Evolutionary conservation across 2,888 invertebrate species (phyloP).

Genomic region (Helicoverpa assulta): DNA sequence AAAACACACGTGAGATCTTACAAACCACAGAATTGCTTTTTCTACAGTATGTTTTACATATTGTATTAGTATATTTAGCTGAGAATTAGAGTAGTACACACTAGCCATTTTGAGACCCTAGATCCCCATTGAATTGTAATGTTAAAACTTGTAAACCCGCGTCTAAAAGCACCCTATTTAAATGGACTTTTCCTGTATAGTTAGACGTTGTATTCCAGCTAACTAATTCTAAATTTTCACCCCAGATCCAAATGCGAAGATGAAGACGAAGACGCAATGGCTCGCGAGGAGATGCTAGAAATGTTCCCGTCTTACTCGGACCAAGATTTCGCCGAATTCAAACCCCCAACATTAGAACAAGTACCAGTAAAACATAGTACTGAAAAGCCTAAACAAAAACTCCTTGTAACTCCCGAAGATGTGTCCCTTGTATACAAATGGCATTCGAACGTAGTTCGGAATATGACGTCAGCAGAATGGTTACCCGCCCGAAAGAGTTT

Average conservation of each 20-base stretch:
- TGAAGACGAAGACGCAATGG: slow-evolving; percentile 92
- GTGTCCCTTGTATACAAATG: slow-evolving; percentile 90
- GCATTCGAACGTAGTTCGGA: slow-evolving; percentile 90
- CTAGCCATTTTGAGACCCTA: too few species aligned
- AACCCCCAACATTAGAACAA: slow-evolving; percentile 86
- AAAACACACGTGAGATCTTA: too few species aligned
- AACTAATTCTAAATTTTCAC: background rate
- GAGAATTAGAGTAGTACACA: too few species aligned
- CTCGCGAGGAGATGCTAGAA: slow-evolving; percentile 91
- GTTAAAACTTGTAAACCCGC: too few species aligned
- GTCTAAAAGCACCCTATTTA: too few species aligned
- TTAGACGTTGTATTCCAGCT: too few species aligned
- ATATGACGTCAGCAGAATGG: slow-evolving; percentile 91
- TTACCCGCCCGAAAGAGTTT: slow-evolving; percentile 85
- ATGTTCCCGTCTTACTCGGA: slow-evolving; percentile 93
- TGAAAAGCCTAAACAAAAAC: slow-evolving; percentile 71
- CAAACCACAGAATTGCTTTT: too few species aligned
- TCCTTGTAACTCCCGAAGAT: slow-evolving; percentile 88
- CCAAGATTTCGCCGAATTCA: slow-evolving; percentile 93
- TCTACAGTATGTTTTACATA: too few species aligned
- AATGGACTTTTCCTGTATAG: too few species aligned
- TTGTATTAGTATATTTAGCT: too few species aligned
- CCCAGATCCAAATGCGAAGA: slow-evolving; percentile 91
- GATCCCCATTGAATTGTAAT: too few species aligned
- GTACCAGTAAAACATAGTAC: slow-evolving; percentile 74